A percentile compares a stretch with the other conserved stretches of the same genome.
Evolutionary conservation across 2,888 invertebrate genomes (phyloP).

Genomic region (Luperina nickerlii): DNA sequence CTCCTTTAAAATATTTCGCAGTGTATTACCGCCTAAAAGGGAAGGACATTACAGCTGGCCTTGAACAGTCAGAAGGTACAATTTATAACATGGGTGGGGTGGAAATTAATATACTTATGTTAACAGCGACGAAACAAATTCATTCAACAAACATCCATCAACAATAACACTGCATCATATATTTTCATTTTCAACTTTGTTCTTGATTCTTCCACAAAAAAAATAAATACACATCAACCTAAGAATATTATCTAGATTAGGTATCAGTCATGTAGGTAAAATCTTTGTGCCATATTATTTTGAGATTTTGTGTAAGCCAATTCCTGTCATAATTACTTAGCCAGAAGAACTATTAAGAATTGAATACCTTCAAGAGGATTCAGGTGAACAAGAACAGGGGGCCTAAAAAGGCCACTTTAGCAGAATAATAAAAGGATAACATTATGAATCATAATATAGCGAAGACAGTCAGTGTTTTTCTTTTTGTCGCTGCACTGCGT

Average conservation of each 20-base stretch:
- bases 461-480: too few species aligned
- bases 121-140: constrained; percentile 14
- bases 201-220: background rate
- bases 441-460: too few species aligned
- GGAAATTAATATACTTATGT: constrained; percentile 35
- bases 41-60: constrained; percentile 31
- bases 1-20: constrained; percentile 18
- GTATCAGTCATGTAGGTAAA: background rate
- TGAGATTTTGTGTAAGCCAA: background rate
- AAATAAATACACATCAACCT: background rate
- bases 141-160: constrained; percentile 11
- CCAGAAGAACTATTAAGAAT: background rate
- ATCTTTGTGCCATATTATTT: background rate
- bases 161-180: constrained; percentile 2
- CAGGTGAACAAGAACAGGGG: background rate
- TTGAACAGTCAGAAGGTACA: constrained; percentile 35
- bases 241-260: background rate
- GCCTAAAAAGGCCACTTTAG: too few species aligned
- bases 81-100: constrained; percentile 37
- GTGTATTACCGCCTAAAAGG: constrained; percentile 40
- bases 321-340: background rate
- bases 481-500: too few species aligned
- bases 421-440: too few species aligned
- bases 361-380: background rate
- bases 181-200: background rate